phyloP scores from a whole-genome alignment of 2,888 invertebrate species.

The Oxytorus armatus region DNA sequence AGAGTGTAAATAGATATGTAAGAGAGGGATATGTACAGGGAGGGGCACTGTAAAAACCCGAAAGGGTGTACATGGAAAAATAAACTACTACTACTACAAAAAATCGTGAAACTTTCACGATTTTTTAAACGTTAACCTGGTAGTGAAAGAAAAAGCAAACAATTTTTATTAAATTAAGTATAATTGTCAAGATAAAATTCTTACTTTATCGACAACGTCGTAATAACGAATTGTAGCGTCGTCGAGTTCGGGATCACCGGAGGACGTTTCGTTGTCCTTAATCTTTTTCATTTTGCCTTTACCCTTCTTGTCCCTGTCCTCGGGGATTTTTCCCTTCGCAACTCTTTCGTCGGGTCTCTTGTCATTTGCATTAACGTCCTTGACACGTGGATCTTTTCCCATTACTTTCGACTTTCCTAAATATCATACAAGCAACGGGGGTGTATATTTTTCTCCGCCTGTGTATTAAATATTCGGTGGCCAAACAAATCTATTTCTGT shows the following conservation, averaged over 20 bases:
- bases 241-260: conserved; percentile 72
- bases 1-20: too few relatives aligned
- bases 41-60: too few relatives aligned
- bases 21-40: too few relatives aligned
- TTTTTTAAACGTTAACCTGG: too few relatives aligned
- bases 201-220: conserved; percentile 76
- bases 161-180: background rate
- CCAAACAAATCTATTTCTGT: too few relatives aligned
- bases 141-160: background rate
- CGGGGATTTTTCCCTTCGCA: conserved; percentile 14
- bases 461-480: too few relatives aligned
- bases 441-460: background rate
- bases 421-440: conserved; percentile 7
- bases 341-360: conserved; percentile 43
- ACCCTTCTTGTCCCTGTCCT: conserved; percentile 64
- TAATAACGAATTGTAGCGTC: conserved; percentile 77
- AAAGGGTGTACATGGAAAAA: too few relatives aligned
- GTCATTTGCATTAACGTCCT: conserved; percentile 40
- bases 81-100: too few relatives aligned
- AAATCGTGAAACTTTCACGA: too few relatives aligned
- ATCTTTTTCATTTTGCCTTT: conserved; percentile 58
- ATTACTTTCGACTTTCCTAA: conserved; percentile 49
- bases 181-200: background rate
- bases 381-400: conserved; percentile 46
- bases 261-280: conserved; percentile 47